Conservation (phyloP, 2,113 vertebrate species). For the Neopipo cinnamomea region DNA sequence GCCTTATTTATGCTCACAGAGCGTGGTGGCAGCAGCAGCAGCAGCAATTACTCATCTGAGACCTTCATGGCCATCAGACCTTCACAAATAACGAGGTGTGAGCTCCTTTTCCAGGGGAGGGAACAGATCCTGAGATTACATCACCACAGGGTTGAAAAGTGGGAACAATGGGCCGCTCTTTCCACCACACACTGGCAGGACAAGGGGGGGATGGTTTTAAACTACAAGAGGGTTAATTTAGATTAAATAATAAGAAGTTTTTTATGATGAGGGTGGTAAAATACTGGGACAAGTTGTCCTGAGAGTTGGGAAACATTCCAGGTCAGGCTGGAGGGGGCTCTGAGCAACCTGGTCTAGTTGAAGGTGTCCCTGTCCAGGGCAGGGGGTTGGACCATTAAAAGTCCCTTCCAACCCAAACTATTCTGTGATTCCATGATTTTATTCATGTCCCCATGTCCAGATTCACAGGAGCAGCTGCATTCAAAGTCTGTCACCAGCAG, state of each 20-base stretch:
- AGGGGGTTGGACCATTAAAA: not conserved
- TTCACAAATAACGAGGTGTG: not conserved
- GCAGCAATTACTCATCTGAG: not conserved
- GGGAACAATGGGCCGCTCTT: not conserved
- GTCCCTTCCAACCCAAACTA: not conserved
- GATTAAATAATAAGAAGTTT: too few relatives aligned
- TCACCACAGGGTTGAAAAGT: fast-evolving
- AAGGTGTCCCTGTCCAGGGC: not conserved
- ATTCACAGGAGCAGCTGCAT: not conserved
- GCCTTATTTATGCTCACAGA: not conserved
- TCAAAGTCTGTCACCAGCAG: not conserved
- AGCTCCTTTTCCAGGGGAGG: not conserved
- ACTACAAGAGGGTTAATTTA: not conserved
- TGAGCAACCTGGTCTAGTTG: not conserved
- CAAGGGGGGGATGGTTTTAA: not conserved
- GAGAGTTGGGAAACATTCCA: not conserved
- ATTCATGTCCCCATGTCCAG: too few relatives aligned
- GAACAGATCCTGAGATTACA: not conserved
- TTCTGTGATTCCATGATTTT: too few relatives aligned
- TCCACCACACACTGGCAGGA: fast-evolving
- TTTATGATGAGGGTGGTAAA: not conserved
- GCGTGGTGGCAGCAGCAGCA: not conserved
- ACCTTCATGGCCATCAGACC: not conserved
- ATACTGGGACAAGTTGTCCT: not conserved
- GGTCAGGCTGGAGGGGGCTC: not conserved